phyloP scores from a whole-genome alignment of 2,888 invertebrate species.

The Danaus chrysippus region DNA sequence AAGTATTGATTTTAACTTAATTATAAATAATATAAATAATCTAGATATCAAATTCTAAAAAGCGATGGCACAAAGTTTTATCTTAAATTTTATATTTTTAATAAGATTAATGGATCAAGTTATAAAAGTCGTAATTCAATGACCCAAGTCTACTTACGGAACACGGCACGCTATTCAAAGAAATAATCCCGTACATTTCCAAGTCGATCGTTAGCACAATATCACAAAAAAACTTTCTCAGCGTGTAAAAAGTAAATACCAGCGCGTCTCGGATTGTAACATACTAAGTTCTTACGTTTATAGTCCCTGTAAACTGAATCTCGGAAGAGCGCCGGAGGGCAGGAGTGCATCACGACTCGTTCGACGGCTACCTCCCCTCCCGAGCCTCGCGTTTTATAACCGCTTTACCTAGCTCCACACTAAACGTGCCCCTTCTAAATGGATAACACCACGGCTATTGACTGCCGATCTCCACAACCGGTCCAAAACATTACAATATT shows the following conservation, averaged over 20 bases:
- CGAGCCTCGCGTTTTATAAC: slow-evolving; percentile 38
- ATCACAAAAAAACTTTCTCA: slow-evolving; percentile 49
- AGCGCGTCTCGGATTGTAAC: slow-evolving; percentile 35
- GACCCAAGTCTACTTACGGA: slow-evolving; percentile 33
- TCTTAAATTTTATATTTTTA: not conserved
- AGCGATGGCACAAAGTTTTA: too few species aligned
- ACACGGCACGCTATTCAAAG: slow-evolving; percentile 32
- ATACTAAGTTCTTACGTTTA: slow-evolving; percentile 40
- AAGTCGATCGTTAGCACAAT: slow-evolving; percentile 33
- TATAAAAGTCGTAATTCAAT: slow-evolving; percentile 26
- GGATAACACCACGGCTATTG: slow-evolving; percentile 54
- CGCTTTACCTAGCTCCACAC: slow-evolving; percentile 52
- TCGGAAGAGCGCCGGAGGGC: slow-evolving; percentile 49
- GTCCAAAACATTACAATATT: slow-evolving; percentile 16
- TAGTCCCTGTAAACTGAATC: slow-evolving; percentile 56
- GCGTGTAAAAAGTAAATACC: slow-evolving; percentile 37
- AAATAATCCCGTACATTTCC: slow-evolving; percentile 34
- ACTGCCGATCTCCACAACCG: slow-evolving; percentile 30
- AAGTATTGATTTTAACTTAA: too few species aligned
- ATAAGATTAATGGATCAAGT: slow-evolving; percentile 1
- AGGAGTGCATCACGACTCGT: slow-evolving; percentile 56
- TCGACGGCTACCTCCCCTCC: slow-evolving; percentile 41
- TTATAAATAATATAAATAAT: too few species aligned
- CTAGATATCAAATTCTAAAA: too few species aligned
- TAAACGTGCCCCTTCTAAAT: slow-evolving; percentile 48